A percentile compares a stretch with the other conserved stretches of the same genome.
Evolutionary conservation across 1,140 invertebrate genomes (phyloP).

Genomic region (Leptinotarsa undecemlineata): DNA sequence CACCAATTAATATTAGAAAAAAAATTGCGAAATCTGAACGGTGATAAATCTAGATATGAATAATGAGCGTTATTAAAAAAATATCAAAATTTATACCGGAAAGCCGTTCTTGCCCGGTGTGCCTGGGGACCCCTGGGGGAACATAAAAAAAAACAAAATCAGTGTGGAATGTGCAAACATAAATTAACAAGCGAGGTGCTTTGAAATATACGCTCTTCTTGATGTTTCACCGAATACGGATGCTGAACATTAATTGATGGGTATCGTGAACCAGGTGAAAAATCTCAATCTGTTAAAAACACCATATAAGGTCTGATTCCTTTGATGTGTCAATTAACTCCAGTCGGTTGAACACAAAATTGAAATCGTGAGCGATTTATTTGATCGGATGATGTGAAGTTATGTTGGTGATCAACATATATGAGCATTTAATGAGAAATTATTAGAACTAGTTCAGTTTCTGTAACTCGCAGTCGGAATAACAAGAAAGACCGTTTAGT

Average conservation of each 20-base stretch:
- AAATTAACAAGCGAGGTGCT: background rate
- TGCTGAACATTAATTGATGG: background rate
- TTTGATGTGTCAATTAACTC: background rate
- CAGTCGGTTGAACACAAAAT: too few species aligned
- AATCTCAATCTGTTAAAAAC: background rate
- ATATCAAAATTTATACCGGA: constrained; percentile 72
- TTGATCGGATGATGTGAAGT: too few species aligned
- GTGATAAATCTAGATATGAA: constrained; percentile 16
- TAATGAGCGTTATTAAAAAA: constrained; percentile 29
- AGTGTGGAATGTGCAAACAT: constrained; percentile 7
- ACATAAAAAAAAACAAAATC: constrained; percentile 43
- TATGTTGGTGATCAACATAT: too few species aligned
- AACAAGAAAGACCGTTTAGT: too few species aligned
- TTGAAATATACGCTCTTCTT: background rate
- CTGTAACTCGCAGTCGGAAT: too few species aligned
- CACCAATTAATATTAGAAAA: constrained; percentile 16
- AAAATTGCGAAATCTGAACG: constrained; percentile 34
- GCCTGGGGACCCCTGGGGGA: constrained; percentile 75
- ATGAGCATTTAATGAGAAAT: too few species aligned
- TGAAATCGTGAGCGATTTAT: too few species aligned
- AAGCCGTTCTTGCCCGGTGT: constrained; percentile 84
- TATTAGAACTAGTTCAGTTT: too few species aligned
- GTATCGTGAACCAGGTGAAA: background rate
- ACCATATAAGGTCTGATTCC: background rate
- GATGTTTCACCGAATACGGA: background rate